These are phyloP conservation scores for Acyrthosiphon pisum DNA, from an alignment of 1,140 invertebrate species.

Conservation along the genomic window DNA sequence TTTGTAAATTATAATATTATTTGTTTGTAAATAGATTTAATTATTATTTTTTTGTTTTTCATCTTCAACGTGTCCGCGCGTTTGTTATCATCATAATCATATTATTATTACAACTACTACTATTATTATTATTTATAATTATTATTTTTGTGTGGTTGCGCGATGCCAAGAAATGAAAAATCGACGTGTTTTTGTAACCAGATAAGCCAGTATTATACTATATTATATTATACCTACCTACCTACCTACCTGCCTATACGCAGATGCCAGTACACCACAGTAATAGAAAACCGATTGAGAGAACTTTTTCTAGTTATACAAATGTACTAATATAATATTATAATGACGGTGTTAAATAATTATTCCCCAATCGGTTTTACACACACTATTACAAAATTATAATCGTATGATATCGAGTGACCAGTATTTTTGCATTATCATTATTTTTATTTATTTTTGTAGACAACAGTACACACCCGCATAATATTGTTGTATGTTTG, in stretches of 20 bases:
- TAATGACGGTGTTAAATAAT: neutral
- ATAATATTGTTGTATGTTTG: conserved; percentile 52
- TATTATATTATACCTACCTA: neutral
- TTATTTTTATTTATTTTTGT: conserved; percentile 57
- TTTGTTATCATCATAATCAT: conserved; percentile 14
- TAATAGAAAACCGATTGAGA: neutral
- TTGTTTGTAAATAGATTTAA: conserved; percentile 23
- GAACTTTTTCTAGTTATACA: neutral
- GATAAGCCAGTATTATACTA: conserved; percentile 32
- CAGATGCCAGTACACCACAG: conserved; percentile 9
- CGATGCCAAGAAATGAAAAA: neutral
- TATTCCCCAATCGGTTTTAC: neutral
- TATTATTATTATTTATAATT: conserved; percentile 23
- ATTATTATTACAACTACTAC: neutral
- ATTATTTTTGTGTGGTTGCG: neutral
- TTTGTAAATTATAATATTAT: neutral
- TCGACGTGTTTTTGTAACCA: neutral
- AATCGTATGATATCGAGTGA: neutral
- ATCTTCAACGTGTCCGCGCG: neutral
- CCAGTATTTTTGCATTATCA: conserved; percentile 35
- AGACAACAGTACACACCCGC: conserved; percentile 34
- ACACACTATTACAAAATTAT: neutral
- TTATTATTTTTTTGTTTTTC: conserved; percentile 42
- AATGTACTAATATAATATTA: neutral
- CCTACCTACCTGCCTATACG: neutral